Evolutionary conservation across 2,888 invertebrate species (phyloP).

Genomic region (Cactoblastis cactorum): DNA sequence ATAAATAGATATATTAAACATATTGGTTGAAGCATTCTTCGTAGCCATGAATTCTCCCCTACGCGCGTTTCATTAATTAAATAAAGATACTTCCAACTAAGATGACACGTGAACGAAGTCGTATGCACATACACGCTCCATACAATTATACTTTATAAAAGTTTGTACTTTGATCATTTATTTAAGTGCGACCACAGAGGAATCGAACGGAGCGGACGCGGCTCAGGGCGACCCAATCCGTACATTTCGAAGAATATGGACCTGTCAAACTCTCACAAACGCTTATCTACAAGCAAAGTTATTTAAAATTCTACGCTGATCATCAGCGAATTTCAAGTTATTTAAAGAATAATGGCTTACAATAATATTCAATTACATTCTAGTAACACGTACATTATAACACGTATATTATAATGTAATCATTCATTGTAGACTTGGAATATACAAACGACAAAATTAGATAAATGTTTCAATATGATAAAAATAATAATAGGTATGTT

Average conservation of each 20-base stretch:
- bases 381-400: neutral
- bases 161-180: conserved; percentile 47
- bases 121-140: conserved; percentile 21
- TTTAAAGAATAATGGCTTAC: too few relatives aligned
- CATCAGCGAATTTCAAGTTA: too few relatives aligned
- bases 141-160: conserved; percentile 27
- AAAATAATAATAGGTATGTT: too few relatives aligned
- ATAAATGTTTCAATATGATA: too few relatives aligned
- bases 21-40: too few relatives aligned
- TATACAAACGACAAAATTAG: too few relatives aligned
- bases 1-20: too few relatives aligned
- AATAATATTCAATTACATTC: too few relatives aligned
- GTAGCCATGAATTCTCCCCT: conserved; percentile 5
- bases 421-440: neutral
- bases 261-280: neutral
- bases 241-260: neutral
- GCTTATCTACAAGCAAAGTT: too few relatives aligned
- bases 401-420: neutral
- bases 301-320: neutral
- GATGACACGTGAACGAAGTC: conserved; percentile 14
- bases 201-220: conserved; percentile 17
- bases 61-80: conserved; percentile 9
- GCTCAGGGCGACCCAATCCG: neutral
- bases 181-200: conserved; percentile 32
- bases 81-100: conserved; percentile 13